Evolutionary conservation across 2,888 invertebrate genomes (phyloP), one percentile per base, ranked within the genome.

Genomic region (Calliphora vomitoria): DNA sequence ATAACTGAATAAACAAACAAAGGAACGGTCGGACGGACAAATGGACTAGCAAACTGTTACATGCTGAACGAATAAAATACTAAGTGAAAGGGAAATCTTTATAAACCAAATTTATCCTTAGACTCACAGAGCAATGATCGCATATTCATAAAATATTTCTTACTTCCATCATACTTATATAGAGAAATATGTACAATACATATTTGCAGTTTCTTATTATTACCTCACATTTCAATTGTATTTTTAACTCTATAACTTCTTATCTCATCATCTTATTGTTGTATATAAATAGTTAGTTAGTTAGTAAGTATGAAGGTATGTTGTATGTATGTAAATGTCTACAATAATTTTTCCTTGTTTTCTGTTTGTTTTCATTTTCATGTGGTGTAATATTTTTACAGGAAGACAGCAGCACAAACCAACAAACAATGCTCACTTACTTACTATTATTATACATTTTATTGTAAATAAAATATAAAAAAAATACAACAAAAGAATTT

Each of bases 401-500:
- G 69, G 62, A 83, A 76, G 41, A 83, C 44, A 44, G 18, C 25
- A 66, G 44, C 44, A 25, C 25, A 25, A 64, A 64, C 38, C 78
- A 75, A 25, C 25, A 25, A 64, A 64, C 38, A 83, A 75, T 44
- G 13, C 44, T 11, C 13, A 35, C 35, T 35, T 31, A 31, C 31
- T 31, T 35, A 35, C 35, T 35, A 35, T 35, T 35, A 35, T 35
- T 35, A 35, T 47, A 62, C 31, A 62, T 68, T 44, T 71, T 79
- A 25, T 25, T 25, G n/a, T 8, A 35, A 68, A 68, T 11, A 71
- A 38, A 80, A 60, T 50, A 68, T 11, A 68, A 44, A 44, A 74
- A 60, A 47, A 11, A 55, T 25, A 35, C 35, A 79, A 82, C 83
- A 86, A 86, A 82, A 83, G 86, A 86, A 86, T 86, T 83, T 82